Conservation (phyloP, 1,140 invertebrate genomes). For the Calliopsis andreniformis region DNA sequence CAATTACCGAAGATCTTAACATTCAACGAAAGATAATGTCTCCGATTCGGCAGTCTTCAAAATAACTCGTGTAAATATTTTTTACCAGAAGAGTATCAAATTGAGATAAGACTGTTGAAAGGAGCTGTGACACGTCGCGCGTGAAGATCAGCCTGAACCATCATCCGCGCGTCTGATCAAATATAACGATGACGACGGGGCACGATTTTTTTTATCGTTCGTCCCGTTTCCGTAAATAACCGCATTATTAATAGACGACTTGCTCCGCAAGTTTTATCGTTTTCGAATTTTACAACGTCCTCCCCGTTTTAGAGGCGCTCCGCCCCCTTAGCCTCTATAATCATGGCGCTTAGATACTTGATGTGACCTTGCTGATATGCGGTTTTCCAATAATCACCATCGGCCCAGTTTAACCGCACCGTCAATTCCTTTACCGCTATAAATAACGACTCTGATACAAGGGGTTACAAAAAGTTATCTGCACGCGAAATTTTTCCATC, state of each 20-base stretch:
- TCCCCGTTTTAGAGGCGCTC: not conserved
- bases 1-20: slow-evolving; percentile 27
- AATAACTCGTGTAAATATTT: not conserved
- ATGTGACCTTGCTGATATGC: slow-evolving; percentile 70
- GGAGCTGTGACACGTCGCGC: not conserved
- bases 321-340: not conserved
- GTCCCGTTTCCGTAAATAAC: slow-evolving; percentile 41
- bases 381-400: slow-evolving; percentile 78
- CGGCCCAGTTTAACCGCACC: slow-evolving; percentile 75
- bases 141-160: not conserved
- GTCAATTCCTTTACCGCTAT: slow-evolving; percentile 77
- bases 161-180: slow-evolving; percentile 15
- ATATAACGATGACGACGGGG: slow-evolving; percentile 35
- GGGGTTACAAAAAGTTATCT: slow-evolving; percentile 41
- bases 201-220: slow-evolving; percentile 30
- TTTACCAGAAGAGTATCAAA: not conserved
- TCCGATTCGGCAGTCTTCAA: not conserved
- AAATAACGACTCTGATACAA: slow-evolving; percentile 73
- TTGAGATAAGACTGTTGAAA: slow-evolving; percentile 21
- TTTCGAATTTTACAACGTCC: not conserved
- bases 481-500: slow-evolving; percentile 40
- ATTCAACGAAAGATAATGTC: slow-evolving; percentile 13
- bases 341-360: slow-evolving; percentile 41
- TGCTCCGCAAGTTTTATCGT: not conserved
- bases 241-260: slow-evolving; percentile 32